phyloP scores from a whole-genome alignment of 2,888 invertebrate genomes.

The Andrena minutula region DNA sequence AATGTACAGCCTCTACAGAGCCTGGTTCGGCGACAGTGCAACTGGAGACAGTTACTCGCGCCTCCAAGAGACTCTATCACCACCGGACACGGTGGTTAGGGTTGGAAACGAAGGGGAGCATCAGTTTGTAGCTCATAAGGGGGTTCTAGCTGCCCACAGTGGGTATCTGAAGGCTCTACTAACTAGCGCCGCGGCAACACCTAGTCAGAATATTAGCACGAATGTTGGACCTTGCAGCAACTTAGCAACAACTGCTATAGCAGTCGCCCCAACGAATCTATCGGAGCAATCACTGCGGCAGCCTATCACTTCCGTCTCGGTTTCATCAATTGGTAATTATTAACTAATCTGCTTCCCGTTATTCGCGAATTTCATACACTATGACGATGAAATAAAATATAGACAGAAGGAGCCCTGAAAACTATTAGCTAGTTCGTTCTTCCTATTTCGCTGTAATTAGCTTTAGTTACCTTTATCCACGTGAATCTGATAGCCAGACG shows the following conservation, averaged over 20 bases:
- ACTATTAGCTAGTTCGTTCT: too few relatives aligned
- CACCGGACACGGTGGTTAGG: constrained; percentile 88
- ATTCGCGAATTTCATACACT: background rate
- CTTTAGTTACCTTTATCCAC: too few relatives aligned
- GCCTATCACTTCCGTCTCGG: constrained; percentile 80
- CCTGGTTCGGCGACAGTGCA: constrained; percentile 83
- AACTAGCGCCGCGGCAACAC: constrained; percentile 70
- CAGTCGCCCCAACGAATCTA: constrained; percentile 38
- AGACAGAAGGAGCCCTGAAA: too few relatives aligned
- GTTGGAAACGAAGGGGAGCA: constrained; percentile 88
- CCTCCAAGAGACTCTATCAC: constrained; percentile 83
- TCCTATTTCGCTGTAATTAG: too few relatives aligned
- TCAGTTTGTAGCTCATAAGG: constrained; percentile 89
- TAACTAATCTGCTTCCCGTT: background rate
- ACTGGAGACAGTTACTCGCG: constrained; percentile 74
- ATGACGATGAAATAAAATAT: too few relatives aligned
- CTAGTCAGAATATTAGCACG: constrained; percentile 49
- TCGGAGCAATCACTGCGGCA: constrained; percentile 57
- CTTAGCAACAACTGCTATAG: constrained; percentile 44
- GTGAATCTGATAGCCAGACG: too few relatives aligned
- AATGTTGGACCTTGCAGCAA: constrained; percentile 36
- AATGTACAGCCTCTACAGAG: constrained; percentile 85
- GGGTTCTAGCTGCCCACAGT: constrained; percentile 89
- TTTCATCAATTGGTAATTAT: constrained; percentile 83
- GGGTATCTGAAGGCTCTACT: constrained; percentile 90